Percentiles rank a stretch among this genome's conserved stretches.
Conservation (phyloP, 2,888 invertebrate species). For the Lampropteryx suffumata region DNA sequence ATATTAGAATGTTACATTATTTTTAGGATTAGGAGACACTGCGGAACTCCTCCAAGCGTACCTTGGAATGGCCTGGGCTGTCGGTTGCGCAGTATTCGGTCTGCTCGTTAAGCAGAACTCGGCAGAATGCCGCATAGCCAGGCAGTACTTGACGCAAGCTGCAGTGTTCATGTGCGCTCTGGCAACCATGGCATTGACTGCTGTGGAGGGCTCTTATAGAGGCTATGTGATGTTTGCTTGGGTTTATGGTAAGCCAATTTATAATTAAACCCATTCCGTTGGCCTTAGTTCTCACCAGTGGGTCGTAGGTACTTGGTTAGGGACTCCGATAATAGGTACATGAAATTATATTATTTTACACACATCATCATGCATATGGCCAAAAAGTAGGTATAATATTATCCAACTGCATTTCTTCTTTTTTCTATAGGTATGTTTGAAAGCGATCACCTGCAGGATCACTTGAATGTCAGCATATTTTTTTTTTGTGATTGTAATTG, state of each 20-base stretch:
- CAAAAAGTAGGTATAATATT: no score
- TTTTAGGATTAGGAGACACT: constrained; percentile 80
- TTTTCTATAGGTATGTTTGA: no score
- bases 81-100: constrained; percentile 92
- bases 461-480: no score
- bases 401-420: no score
- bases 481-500: no score
- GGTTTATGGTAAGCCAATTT: constrained; percentile 87
- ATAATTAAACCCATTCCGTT: no score
- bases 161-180: constrained; percentile 91
- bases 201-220: constrained; percentile 88
- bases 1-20: neutral
- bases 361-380: no score
- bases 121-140: constrained; percentile 91
- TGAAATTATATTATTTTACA: no score
- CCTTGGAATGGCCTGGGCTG: constrained; percentile 91
- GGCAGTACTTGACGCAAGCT: constrained; percentile 92
- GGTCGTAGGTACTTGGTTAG: no score
- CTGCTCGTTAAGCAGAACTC: constrained; percentile 91
- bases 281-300: neutral
- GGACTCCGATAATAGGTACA: no score
- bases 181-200: constrained; percentile 89
- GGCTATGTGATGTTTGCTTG: constrained; percentile 92
- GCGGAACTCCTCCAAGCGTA: constrained; percentile 87
- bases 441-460: no score